Base-by-base conservation (phyloP, 1,140 invertebrate genomes). In the Saxidomus purpurata region DNA sequence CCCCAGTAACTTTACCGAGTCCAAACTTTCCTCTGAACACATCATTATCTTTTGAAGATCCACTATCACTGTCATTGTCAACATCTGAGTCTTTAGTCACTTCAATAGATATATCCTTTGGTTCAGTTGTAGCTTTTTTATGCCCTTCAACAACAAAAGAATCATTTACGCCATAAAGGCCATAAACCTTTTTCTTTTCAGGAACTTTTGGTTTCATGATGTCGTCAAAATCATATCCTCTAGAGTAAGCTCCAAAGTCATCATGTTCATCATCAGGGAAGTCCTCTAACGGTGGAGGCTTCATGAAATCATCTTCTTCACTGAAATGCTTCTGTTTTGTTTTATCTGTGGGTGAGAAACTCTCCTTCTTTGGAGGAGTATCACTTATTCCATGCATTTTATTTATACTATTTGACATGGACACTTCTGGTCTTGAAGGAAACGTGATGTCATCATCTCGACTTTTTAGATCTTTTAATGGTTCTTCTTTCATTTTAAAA, bases 231-330 rank as follows among this genome's bases (percentile, higher is more conserved):
- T 92, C 91, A 81, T 91, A 92, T 34, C 91, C 92, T 17, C 88
- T 90, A 69, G 97, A 95, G 93, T 97, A 97, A 76, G 97, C 97
- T 47, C 97, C 97, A 95, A 97, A 97, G 89, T 97, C 97, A 86
- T 94, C 90, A 77, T 93, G 87, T 13, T 89, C 89, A 47, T 93
- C 91, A 47, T 92, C 90, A 55, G 19, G 63, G 40, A 36, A 59
- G 61, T 92, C 90, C 88, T 92, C 89, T 82, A 91, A 74, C 3
- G 92, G 92, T 61, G 92, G 92, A 15, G 91, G 91, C 49, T 77
- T 88, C 28, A 71, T 85, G 36, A 89, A 90, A 31, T 86, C 36
- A 82, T 93, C 90, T 34, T 92, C 91, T 86, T 91, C 80, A 74
- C 63, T 90, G 83, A 76, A 55, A 76, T 77, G 84, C 40, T 67